These are phyloP conservation scores for Mayetiola destructor DNA, from an alignment of 2,888 invertebrate genomes.

Conservation along the genomic window DNA sequence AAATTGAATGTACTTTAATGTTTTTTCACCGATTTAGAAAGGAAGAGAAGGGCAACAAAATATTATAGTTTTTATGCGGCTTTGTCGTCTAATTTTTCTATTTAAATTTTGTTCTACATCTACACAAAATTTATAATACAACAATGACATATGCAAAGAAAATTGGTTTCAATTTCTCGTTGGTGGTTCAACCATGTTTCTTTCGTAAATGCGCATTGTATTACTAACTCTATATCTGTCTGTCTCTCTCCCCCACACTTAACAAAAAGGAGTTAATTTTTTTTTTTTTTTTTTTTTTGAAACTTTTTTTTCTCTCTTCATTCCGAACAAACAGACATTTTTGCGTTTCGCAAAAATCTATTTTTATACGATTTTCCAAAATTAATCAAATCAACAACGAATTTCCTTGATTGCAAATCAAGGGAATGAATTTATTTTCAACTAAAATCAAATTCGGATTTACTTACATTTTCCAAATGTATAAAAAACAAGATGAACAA, in stretches of 20 bases:
- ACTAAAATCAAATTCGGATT: too few relatives aligned
- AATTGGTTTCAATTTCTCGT: not conserved
- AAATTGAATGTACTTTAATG: not conserved
- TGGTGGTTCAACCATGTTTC: constrained; percentile 3
- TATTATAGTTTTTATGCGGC: not conserved
- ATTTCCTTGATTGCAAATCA: not conserved
- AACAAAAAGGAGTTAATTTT: not conserved
- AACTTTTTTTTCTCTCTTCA: not conserved
- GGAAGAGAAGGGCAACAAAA: not conserved
- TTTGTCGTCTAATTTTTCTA: not conserved
- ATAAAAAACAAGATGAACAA: not conserved
- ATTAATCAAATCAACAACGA: not conserved
- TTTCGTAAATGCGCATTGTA: constrained; percentile 11
- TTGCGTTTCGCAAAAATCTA: not conserved
- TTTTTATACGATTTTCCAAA: not conserved
- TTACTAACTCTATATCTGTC: not conserved
- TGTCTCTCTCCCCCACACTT: not conserved
- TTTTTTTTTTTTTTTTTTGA: too few relatives aligned
- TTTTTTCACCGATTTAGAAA: not conserved
- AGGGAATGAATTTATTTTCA: not conserved
- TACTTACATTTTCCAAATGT: not conserved
- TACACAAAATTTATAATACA: not conserved
- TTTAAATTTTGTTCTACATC: not conserved
- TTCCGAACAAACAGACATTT: not conserved
- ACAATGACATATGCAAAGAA: constrained; percentile 3